Base-by-base conservation (phyloP, 2,888 invertebrate species). In the Molorchus minor region DNA sequence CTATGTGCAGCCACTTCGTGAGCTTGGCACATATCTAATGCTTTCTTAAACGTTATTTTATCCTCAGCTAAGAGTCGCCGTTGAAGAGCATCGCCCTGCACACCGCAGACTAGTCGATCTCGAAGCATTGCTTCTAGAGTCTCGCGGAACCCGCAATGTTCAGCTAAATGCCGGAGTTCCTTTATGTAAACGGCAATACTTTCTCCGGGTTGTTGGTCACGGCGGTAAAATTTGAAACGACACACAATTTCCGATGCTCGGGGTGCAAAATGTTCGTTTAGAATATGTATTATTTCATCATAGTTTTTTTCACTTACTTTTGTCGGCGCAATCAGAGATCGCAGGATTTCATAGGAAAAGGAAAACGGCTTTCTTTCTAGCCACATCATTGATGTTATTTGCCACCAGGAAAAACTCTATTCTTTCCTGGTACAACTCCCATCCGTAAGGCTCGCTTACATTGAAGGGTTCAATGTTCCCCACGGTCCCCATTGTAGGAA, bases 61-160 rank as follows among this genome's bases (percentile, higher is more conserved):
- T 25, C 25, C 25, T 61, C 60, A 12, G 62, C 56, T 19, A 62
- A 44, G n/a, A 62, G 36, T 20, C 53, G 30, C 2, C 60, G 21
- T 46, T 62, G 62, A 1, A 62, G 17, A n/a, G 8, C 13, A n/a
- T 45, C 57, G 12, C 61, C 59, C 25, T 30, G 33, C 10, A 61
- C 55, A 10, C 62, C 59, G 33, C 62, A 61, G 1, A 62, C 62
- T 3, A 62, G 8, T 10, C 56, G 40, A 36, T 62, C 59, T 36
- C 59, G 36, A 3, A 61, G 43, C 51, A 56, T 60, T 20, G 29
- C 30, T n/a, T 52, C 20, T 38, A 56, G 36, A 3, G n/a, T 19
- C 8, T 43, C 25, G 10, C 49, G 29, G 35, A 59, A 62, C 30
- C 56, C 25, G 38, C 62, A 62, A 19, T 44, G 10, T 33, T 56